phyloP scores from a whole-genome alignment of 2,113 vertebrate species.

The Muntiacus muntjak region DNA sequence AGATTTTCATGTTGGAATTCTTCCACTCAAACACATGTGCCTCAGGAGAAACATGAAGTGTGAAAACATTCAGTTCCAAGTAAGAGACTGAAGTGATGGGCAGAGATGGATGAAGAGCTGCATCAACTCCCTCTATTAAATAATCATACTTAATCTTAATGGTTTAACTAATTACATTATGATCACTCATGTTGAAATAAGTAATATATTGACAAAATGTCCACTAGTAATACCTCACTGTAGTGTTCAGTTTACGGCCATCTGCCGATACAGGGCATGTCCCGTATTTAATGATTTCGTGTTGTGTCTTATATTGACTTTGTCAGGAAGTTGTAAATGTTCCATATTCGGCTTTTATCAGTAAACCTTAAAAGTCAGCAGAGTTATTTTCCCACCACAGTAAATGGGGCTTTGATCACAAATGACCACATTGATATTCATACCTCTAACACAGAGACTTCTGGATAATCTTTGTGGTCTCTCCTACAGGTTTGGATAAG shows the following conservation, averaged over 20 bases:
- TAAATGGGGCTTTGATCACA: too few relatives aligned
- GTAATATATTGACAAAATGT: fast-evolving
- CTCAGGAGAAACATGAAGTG: background rate
- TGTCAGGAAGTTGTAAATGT: background rate
- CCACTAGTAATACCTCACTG: background rate
- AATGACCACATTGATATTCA: background rate
- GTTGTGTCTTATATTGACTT: background rate
- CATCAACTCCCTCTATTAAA: background rate
- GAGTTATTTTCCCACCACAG: background rate
- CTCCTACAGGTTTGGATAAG: background rate
- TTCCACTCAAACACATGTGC: conserved; percentile 18
- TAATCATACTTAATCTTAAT: fast-evolving
- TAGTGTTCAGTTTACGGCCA: too few relatives aligned
- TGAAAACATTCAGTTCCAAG: conserved; percentile 18
- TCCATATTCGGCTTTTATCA: background rate
- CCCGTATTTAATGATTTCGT: background rate
- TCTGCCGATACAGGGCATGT: too few relatives aligned
- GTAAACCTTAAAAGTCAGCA: background rate
- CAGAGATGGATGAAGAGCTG: background rate
- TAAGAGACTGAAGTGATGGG: background rate
- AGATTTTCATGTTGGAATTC: background rate
- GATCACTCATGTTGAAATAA: background rate
- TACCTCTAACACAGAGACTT: fast-evolving
- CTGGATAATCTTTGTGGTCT: background rate
- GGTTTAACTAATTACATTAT: background rate